A percentile compares a stretch with the other conserved stretches of the same genome.
These are phyloP conservation scores for Xenopus borealis DNA, from an alignment of 2,113 vertebrate genomes.

Conservation along the genomic window DNA sequence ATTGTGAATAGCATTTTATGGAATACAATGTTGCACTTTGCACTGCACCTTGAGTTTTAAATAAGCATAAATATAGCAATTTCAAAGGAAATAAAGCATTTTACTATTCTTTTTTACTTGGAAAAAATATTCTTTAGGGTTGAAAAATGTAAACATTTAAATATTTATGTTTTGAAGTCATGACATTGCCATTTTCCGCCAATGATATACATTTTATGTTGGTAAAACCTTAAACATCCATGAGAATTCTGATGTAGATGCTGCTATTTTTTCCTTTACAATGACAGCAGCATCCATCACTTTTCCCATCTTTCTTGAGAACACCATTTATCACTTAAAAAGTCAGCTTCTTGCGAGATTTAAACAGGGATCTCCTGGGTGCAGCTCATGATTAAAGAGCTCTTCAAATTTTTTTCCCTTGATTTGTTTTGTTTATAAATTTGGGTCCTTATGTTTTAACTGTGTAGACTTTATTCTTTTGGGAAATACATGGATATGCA, in stretches of 20 bases:
- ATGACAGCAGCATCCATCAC: slow-evolving; percentile 6
- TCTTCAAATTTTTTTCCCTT: background rate
- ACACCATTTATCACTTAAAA: slow-evolving; percentile 10
- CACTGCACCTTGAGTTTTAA: no score
- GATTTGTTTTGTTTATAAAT: slow-evolving; percentile 2
- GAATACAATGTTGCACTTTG: no score
- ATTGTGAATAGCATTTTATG: no score
- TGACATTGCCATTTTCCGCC: background rate
- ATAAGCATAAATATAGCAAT: no score
- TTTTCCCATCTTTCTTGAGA: slow-evolving; percentile 6
- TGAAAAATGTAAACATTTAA: no score
- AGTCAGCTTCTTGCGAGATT: slow-evolving; percentile 5
- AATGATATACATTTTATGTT: background rate
- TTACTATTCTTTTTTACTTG: no score
- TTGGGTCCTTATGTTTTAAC: slow-evolving; percentile 1
- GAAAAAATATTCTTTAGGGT: no score
- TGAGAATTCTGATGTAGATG: background rate
- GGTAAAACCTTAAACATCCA: background rate
- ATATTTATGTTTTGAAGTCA: background rate
- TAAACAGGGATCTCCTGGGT: slow-evolving; percentile 6
- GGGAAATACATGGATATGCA: no score
- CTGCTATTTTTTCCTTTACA: slow-evolving; percentile 8
- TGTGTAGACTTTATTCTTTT: background rate
- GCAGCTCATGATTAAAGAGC: background rate
- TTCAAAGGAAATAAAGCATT: no score